These are phyloP conservation scores for Carpatolechia fugitivella DNA, from an alignment of 2,888 invertebrate species.

Conservation along the genomic window DNA sequence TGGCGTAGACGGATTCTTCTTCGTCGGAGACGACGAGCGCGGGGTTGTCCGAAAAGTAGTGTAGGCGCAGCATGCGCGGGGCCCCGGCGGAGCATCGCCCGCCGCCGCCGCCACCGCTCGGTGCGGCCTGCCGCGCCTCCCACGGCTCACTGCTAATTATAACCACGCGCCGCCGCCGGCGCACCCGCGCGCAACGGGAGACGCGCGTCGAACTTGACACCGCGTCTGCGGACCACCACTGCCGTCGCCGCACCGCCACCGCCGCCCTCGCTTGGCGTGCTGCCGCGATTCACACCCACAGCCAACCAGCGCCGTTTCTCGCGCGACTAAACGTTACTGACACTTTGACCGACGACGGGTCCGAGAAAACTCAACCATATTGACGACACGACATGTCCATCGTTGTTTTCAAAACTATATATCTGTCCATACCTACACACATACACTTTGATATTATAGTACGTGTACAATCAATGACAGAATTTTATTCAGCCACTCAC, in stretches of 20 bases:
- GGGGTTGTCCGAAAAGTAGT: slow-evolving; percentile 90
- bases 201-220: slow-evolving; percentile 51
- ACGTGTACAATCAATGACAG: background rate
- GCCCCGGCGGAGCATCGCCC: slow-evolving; percentile 70
- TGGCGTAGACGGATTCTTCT: slow-evolving; percentile 84
- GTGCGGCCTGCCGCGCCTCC: slow-evolving; percentile 75
- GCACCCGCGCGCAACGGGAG: slow-evolving; percentile 45
- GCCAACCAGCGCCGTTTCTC: slow-evolving; percentile 7
- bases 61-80: slow-evolving; percentile 88
- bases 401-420: too few relatives aligned
- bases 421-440: too few relatives aligned
- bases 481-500: background rate
- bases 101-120: slow-evolving; percentile 47
- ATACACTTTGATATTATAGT: too few relatives aligned
- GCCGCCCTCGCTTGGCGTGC: slow-evolving; percentile 43
- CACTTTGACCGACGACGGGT: too few relatives aligned
- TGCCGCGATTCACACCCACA: slow-evolving; percentile 41
- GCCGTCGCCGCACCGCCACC: slow-evolving; percentile 29
- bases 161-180: slow-evolving; percentile 37
- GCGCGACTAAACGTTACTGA: too few relatives aligned
- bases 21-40: slow-evolving; percentile 82
- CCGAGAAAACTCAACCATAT: too few relatives aligned
- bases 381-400: background rate
- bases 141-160: slow-evolving; percentile 76
- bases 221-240: slow-evolving; percentile 20